Conservation (phyloP, 2,113 vertebrate species). For the Sminthopsis crassicaudata region DNA sequence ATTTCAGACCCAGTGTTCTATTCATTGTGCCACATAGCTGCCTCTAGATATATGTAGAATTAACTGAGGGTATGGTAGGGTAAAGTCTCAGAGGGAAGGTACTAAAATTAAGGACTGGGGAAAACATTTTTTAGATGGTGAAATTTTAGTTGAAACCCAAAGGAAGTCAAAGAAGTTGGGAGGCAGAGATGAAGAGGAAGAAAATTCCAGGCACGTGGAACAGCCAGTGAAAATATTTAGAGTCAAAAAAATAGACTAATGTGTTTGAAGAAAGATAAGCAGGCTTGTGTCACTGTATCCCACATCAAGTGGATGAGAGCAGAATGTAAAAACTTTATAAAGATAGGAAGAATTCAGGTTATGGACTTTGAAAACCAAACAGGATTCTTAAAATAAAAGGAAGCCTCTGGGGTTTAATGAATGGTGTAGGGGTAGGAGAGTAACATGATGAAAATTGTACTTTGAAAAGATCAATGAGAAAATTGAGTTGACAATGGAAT, state of each 20-base stretch:
- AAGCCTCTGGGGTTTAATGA: neutral
- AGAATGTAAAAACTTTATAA: neutral
- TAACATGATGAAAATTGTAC: neutral
- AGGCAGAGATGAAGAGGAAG: neutral
- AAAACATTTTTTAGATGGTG: neutral
- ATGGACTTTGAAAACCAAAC: neutral
- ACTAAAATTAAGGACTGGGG: neutral
- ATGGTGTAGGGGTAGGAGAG: neutral
- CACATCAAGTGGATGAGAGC: neutral
- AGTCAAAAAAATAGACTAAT: neutral
- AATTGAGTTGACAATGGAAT: neutral
- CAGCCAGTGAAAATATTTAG: neutral
- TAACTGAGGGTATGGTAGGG: neutral
- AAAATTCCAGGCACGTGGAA: neutral
- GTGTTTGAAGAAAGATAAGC: neutral
- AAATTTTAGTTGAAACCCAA: neutral
- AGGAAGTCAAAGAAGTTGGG: neutral
- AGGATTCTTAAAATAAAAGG: neutral
- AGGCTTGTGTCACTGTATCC: neutral
- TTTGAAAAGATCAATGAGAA: neutral
- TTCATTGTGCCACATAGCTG: neutral
- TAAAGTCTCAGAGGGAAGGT: neutral
- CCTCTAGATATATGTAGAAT: neutral
- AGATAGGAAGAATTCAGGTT: neutral
- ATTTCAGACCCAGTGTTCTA: no score